Evolutionary conservation across 2,888 invertebrate species (phyloP), one percentile per base, ranked within the genome.

Genomic region (Phengaris arion): DNA sequence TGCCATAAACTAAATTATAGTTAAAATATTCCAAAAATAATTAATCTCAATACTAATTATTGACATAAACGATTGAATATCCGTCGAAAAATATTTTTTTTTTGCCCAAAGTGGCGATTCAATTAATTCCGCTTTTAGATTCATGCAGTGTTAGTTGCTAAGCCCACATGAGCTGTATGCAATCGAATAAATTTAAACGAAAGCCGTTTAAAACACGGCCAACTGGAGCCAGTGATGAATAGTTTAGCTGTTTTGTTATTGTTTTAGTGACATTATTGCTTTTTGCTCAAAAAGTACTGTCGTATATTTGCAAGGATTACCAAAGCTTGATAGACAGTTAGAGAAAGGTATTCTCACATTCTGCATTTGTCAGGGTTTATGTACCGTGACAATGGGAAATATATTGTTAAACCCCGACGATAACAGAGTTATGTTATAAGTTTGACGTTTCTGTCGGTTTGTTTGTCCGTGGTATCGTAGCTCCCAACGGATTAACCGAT

Each of bases 101-200:
- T 35, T 12, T 6, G 35, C 64, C 64, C 45, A 64, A 64, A 64
- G 64, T 64, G 64, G 51, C 59, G 69, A 72, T 72, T 59, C 70
- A 72, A 77, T 74, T 76, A 77, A 75, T 74, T 74, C 68, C 55
- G 73, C 54, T 54, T 68, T 69, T 74, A 76, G 75, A 68, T 76
- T 51, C 52, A 70, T 70, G 70, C 68, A 68, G 74, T 76, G 76
- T 77, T 79, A 75, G 74, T 76, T 75, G 77, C 77, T 77, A 74
- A 79, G 76, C 74, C 74, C 75, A 54, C 74, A 75, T 75, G 77
- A 77, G 76, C 77, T 78, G 77, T 77, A 70, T 78, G 79, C 78
- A 77, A 77, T 78, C 76, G 78, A 76, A 80, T 80, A 80, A 80
- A 80, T 80, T 78, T 78, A 59, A 76, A 76, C 74, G 76, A 78